phyloP scores from a whole-genome alignment of 1,140 invertebrate genomes.

The Drosophila miranda region DNA sequence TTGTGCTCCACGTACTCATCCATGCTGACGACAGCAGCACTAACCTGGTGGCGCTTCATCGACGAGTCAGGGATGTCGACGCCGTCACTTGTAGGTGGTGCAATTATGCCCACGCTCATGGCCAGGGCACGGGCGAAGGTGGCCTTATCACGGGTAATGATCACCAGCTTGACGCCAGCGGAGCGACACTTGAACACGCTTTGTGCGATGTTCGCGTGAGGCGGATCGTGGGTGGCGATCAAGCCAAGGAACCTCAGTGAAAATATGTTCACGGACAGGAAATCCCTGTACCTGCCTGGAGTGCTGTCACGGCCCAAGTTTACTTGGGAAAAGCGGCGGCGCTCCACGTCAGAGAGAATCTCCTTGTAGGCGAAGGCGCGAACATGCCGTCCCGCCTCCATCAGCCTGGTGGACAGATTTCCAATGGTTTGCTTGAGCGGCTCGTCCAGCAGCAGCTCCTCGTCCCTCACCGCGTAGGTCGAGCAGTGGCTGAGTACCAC shows the following conservation, averaged over 20 bases:
- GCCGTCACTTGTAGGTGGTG: neutral
- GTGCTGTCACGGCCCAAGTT: neutral
- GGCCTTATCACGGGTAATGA: conserved; percentile 9
- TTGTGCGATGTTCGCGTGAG: conserved; percentile 7
- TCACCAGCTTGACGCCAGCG: conserved; percentile 55
- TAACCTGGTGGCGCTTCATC: neutral
- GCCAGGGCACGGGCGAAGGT: conserved; percentile 29
- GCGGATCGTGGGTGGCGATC: conserved; percentile 37
- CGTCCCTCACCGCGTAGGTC: conserved; percentile 9
- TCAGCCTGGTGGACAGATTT: neutral
- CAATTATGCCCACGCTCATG: conserved; percentile 38
- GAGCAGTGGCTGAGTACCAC: conserved; percentile 31
- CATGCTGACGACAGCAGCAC: conserved; percentile 37
- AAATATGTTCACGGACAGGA: conserved; percentile 14
- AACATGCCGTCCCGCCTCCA: conserved; percentile 21
- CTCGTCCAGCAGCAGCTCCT: conserved; percentile 6
- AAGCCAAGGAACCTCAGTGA: conserved; percentile 46
- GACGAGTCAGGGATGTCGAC: neutral
- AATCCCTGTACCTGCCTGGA: neutral
- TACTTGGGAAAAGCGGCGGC: neutral
- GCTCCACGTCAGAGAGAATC: conserved; percentile 7
- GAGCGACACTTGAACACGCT: conserved; percentile 32
- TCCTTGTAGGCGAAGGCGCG: conserved; percentile 46
- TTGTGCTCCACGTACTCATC: conserved; percentile 5
- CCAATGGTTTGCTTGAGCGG: neutral